Conservation (phyloP, 2,113 vertebrate genomes). For the Leucopsar rothschildi region DNA sequence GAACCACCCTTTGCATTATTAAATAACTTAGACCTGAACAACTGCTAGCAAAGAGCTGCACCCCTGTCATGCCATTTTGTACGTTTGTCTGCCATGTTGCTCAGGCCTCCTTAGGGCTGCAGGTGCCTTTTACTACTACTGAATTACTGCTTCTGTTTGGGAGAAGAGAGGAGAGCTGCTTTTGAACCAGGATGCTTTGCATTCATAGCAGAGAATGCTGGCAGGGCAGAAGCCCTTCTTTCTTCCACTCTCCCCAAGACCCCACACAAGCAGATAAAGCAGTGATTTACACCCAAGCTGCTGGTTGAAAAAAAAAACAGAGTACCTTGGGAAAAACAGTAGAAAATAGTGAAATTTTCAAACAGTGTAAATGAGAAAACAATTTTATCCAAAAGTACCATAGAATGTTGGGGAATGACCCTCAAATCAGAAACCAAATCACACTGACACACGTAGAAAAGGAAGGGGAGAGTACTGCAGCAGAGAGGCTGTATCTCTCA, state of each 20-base stretch:
- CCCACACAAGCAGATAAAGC: neutral
- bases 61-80: neutral
- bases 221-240: neutral
- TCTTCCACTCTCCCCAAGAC: neutral
- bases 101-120: neutral
- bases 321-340: neutral
- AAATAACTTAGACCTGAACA: neutral
- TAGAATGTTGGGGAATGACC: neutral
- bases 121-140: neutral
- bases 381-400: neutral
- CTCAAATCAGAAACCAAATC: neutral
- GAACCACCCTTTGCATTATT: constrained; percentile 24
- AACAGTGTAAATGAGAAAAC: neutral
- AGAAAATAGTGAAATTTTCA: neutral
- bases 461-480: neutral
- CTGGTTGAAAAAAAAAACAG: neutral
- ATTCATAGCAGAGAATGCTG: neutral
- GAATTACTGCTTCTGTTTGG: neutral
- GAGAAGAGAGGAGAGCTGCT: neutral
- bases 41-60: neutral
- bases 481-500: neutral
- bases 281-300: neutral
- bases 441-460: neutral
- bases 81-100: neutral
- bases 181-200: neutral